A percentile compares a stretch with the other conserved stretches of the same genome.
Evolutionary conservation across 2,113 vertebrate species (phyloP).

Genomic region (Dasypus novemcinctus): DNA sequence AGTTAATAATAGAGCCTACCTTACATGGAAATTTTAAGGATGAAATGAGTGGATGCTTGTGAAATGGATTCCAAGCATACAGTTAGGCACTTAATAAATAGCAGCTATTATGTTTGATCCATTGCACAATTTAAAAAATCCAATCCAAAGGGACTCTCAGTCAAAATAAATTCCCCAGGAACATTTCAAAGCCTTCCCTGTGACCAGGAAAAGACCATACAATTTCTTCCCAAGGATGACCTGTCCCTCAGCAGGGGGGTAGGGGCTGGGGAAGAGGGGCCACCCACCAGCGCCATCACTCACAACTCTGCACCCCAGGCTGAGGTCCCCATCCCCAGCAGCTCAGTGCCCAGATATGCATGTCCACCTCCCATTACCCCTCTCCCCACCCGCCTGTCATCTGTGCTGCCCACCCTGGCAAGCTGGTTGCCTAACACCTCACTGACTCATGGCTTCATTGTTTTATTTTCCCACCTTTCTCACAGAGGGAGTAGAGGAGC

Average conservation of each 20-base stretch:
- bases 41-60: background rate
- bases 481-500: background rate
- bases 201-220: background rate
- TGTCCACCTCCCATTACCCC: background rate
- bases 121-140: background rate
- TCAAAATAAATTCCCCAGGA: background rate
- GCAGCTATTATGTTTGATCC: background rate
- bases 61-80: background rate
- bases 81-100: background rate
- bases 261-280: background rate
- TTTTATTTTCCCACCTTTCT: background rate
- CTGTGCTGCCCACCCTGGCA: conserved; percentile 56
- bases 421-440: conserved; percentile 63
- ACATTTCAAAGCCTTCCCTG: background rate
- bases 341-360: background rate
- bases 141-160: background rate
- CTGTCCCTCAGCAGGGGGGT: background rate
- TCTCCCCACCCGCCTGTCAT: conserved; percentile 40
- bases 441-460: conserved; percentile 6
- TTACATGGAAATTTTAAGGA: background rate
- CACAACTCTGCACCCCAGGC: background rate
- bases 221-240: background rate
- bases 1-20: background rate
- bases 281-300: background rate
- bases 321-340: background rate